Evolutionary conservation across 2,113 vertebrate species (phyloP).

Genomic region (Microcebus tavaratra): DNA sequence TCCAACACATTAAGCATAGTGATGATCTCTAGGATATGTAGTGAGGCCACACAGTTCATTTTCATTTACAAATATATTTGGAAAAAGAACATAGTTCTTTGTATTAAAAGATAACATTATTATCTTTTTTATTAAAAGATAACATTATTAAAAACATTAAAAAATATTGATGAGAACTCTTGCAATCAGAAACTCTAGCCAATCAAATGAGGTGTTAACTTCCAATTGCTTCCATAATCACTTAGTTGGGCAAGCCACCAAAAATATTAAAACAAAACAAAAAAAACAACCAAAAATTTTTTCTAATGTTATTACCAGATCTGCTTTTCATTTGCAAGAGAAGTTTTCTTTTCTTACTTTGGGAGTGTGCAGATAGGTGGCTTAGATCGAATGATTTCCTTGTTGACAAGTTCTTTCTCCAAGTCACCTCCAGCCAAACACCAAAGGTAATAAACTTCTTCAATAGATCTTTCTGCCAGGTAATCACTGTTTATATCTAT

Average conservation of each 20-base stretch:
- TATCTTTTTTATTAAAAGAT: background rate
- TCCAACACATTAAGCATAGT: background rate
- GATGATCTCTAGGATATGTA: background rate
- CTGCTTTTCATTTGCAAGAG: background rate
- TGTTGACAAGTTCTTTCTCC: constrained; percentile 97
- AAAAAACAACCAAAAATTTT: background rate
- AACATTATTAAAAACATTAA: constrained; percentile 19
- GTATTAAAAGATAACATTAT: constrained; percentile 7
- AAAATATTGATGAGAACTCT: background rate
- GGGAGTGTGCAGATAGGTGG: constrained; percentile 97
- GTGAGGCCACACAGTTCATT: background rate
- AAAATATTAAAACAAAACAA: background rate
- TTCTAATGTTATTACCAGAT: background rate
- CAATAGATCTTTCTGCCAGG: constrained; percentile 93
- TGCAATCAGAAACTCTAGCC: background rate
- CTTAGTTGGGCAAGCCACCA: background rate
- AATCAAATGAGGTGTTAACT: background rate
- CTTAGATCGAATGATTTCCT: constrained; percentile 98
- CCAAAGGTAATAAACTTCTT: constrained; percentile 98
- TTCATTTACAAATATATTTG: background rate
- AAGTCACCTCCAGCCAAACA: constrained; percentile 98
- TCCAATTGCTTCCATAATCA: background rate
- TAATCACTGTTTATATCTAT: constrained; percentile 90
- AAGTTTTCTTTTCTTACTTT: constrained; percentile 88
- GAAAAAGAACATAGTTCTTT: background rate